Evolutionary conservation across 2,113 vertebrate species (phyloP).

Genomic region (Pithys albifrons): DNA sequence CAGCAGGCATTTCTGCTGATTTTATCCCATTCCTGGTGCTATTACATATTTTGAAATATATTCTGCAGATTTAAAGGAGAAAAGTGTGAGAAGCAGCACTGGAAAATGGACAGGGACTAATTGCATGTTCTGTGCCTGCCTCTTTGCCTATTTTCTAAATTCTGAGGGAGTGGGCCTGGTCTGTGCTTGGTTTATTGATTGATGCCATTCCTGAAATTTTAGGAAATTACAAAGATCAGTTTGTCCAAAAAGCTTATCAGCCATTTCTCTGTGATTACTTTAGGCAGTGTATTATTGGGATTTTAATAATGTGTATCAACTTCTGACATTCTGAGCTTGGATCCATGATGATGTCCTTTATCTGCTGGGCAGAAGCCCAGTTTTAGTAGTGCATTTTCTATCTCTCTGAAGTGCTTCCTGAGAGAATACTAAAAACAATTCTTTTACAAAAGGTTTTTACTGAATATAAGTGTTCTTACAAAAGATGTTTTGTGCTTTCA

Average conservation of each 20-base stretch:
- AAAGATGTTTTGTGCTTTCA: background rate
- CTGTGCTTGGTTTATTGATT: background rate
- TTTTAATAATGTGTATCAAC: background rate
- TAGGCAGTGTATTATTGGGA: background rate
- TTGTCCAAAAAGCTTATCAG: background rate
- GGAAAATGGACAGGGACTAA: background rate
- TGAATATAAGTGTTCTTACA: background rate
- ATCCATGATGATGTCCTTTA: background rate
- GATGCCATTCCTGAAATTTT: background rate
- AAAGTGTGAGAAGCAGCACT: background rate
- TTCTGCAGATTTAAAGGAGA: background rate
- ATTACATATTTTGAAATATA: background rate
- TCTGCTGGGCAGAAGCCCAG: background rate
- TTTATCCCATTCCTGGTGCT: background rate
- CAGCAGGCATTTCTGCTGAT: background rate
- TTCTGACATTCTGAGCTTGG: background rate
- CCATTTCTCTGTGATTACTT: background rate
- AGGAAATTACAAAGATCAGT: background rate
- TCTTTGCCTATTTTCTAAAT: background rate
- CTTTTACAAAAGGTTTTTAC: background rate
- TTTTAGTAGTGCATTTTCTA: background rate
- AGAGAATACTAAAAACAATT: background rate
- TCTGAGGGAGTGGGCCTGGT: background rate
- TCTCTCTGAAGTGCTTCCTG: background rate
- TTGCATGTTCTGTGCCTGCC: background rate